These are phyloP conservation scores for Camponotus floridanus DNA, from an alignment of 1,140 invertebrate genomes.

Conservation along the genomic window DNA sequence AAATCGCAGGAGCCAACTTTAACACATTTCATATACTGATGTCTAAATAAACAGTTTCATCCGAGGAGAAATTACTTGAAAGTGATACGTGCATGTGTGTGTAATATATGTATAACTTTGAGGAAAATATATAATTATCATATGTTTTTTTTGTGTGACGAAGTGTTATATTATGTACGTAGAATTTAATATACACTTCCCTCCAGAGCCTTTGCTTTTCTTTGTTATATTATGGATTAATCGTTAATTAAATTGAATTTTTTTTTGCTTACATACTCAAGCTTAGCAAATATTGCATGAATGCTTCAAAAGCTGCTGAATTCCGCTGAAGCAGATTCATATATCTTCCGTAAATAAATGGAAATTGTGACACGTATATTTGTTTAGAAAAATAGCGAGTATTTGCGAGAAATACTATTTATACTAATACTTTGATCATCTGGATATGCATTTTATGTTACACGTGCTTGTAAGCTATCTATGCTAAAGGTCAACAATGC, in stretches of 20 bases:
- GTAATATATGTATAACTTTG: too few relatives aligned
- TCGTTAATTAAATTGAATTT: too few relatives aligned
- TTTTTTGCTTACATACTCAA: too few relatives aligned
- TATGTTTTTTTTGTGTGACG: too few relatives aligned
- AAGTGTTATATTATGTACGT: too few relatives aligned
- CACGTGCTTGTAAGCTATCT: neutral
- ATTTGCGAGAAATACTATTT: constrained; percentile 19
- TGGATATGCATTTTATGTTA: constrained; percentile 23
- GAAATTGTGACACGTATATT: neutral
- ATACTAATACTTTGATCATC: neutral
- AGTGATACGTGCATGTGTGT: neutral
- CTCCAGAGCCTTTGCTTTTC: too few relatives aligned
- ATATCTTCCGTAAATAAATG: neutral
- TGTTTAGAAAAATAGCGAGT: neutral
- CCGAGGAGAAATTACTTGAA: neutral
- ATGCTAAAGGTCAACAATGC: constrained; percentile 38
- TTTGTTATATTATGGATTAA: too few relatives aligned
- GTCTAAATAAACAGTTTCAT: constrained; percentile 31
- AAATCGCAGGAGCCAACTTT: constrained; percentile 57
- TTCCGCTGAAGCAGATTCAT: neutral
- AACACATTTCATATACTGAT: constrained; percentile 39
- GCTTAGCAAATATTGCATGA: too few relatives aligned
- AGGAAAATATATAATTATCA: too few relatives aligned
- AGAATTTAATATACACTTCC: too few relatives aligned
- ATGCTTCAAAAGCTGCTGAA: too few relatives aligned